Conservation (phyloP, 2,797 vertebrate genomes). For the Bradypus variegatus region DNA sequence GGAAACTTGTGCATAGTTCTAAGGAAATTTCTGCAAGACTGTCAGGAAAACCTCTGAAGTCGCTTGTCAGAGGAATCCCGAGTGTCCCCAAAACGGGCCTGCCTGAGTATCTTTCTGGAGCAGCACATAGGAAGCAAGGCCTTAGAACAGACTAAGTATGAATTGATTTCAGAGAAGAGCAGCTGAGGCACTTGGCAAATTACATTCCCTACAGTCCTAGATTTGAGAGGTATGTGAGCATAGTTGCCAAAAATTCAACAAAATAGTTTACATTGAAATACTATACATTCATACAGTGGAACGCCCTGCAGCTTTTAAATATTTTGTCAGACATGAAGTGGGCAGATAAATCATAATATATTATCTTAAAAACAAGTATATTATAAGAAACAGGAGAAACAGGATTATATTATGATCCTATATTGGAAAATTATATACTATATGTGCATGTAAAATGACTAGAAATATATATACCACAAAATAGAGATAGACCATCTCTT, state of each 20-base stretch:
- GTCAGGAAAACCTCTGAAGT: neutral
- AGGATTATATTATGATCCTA: neutral
- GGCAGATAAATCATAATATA: neutral
- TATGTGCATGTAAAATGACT: neutral
- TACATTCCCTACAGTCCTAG: neutral
- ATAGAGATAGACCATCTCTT: neutral
- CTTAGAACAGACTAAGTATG: neutral
- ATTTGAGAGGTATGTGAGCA: neutral
- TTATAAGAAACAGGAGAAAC: neutral
- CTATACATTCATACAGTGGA: neutral
- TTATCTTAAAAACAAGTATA: neutral
- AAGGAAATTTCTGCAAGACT: neutral
- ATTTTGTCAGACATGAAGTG: neutral
- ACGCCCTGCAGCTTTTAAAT: neutral
- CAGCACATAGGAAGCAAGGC: neutral
- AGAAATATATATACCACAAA: neutral
- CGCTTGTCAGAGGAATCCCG: neutral
- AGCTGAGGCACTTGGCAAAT: neutral
- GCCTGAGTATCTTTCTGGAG: neutral
- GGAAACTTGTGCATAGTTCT: neutral
- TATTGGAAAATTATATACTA: neutral
- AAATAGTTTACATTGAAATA: neutral
- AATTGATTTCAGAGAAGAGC: neutral
- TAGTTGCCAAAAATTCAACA: neutral
- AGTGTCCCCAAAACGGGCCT: neutral